Conservation (phyloP, 2,113 vertebrate species). For the Enhydra lutris region DNA sequence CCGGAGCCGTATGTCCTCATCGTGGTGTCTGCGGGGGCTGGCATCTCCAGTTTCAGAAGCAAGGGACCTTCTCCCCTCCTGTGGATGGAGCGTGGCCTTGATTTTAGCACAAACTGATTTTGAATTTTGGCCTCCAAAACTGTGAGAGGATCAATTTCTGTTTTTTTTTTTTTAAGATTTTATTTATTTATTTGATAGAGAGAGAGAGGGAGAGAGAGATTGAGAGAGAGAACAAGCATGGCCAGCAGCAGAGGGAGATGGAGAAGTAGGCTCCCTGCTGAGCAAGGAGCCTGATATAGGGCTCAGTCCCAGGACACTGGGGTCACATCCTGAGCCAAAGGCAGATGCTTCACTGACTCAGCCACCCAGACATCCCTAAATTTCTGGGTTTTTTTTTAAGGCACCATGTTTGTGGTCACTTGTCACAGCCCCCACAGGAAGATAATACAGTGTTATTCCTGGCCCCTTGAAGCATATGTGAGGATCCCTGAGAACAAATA, state of each 20-base stretch:
- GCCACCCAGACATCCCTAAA: neutral
- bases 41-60: neutral
- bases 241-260: neutral
- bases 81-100: neutral
- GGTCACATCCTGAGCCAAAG: no score
- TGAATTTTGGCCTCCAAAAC: neutral
- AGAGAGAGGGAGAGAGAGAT: no score
- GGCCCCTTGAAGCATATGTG: neutral
- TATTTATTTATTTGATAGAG: neutral
- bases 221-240: no score
- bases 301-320: neutral
- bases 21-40: neutral
- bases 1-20: neutral
- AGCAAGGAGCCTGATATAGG: neutral
- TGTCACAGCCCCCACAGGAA: neutral
- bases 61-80: neutral
- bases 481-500: neutral
- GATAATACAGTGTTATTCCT: neutral
- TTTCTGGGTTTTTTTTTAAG: neutral
- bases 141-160: neutral
- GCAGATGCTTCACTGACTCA: neutral
- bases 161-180: neutral
- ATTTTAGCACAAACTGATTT: neutral
- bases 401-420: neutral
- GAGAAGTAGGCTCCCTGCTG: neutral